Base-by-base conservation (phyloP, 2,113 vertebrate species). In the Phasianus colchicus region DNA sequence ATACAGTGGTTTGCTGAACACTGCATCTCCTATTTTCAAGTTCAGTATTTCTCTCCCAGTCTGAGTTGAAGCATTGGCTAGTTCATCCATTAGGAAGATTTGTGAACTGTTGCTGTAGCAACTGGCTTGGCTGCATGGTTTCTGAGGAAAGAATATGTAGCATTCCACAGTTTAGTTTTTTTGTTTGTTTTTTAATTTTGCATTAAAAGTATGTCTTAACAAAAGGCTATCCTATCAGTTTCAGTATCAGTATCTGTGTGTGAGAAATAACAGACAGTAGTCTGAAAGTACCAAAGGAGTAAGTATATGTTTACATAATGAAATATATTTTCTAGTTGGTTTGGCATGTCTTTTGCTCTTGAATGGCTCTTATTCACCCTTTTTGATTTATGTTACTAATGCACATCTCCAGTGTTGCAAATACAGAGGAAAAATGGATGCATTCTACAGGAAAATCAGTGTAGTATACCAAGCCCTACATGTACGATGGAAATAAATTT, bases 171-270 rank as follows among this genome's bases (percentile, higher is more conserved):
- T 43, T 43, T 43, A 43, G 14, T 42, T 42, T 42, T 42, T 42
- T 42, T 42, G 13, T 61, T 25, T 38, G 14, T 17, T 27, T 38
- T 61, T 61, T 40, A 18, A 17, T 60, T 60, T 22, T 2, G 8
- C 17, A 77, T 57, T 42, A 36, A 54, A 42, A 48, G 4, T 48
- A 13, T 29, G 27, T 9, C 9, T 83, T 83, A 57, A 36, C 14
- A 71, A 81, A 64, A 83, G 2, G 8, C 9, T 38, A 1, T 47
- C 6, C 7, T 4, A 0, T 40, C 3, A 48, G 29, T 72, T 81
- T 16, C 29, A 58, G 13, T 40, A 4, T 50, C 22, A 72, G 42
- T 34, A 9, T 14, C 18, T 66, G 13, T 17, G 6, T 75, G 12
- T 1, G 9, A 88, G 47, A 83, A 89, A 85, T 65, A 52, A 52